Evolutionary conservation across 1,140 invertebrate genomes (phyloP).

Genomic region (Drosophila biarmipes): DNA sequence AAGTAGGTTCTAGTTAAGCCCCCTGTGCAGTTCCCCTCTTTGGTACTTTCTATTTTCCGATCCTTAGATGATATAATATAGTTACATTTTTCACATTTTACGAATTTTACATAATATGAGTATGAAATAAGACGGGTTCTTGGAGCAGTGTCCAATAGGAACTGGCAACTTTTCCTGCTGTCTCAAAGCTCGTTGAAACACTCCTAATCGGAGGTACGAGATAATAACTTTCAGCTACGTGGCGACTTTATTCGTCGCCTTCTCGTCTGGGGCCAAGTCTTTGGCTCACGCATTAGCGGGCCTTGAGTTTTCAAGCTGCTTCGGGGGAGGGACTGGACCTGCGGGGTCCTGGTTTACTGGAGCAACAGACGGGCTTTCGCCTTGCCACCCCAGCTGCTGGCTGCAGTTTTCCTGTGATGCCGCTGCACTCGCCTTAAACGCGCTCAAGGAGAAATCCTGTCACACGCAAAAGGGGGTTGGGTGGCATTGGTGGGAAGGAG

Average conservation of each 20-base stretch:
- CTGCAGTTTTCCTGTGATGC: conserved; percentile 19
- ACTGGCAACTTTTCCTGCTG: background rate
- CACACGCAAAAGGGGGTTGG: conserved; percentile 17
- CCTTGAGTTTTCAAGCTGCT: conserved; percentile 32
- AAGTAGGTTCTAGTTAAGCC: no score
- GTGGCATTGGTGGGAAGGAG: background rate
- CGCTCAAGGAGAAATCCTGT: conserved; percentile 60
- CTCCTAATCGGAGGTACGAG: conserved; percentile 22
- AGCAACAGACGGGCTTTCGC: conserved; percentile 46
- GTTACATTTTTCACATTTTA: no score
- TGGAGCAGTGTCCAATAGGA: background rate
- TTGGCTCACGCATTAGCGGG: conserved; percentile 37
- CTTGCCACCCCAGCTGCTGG: background rate
- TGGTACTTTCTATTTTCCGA: no score
- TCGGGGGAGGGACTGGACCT: background rate
- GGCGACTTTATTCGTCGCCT: conserved; percentile 20
- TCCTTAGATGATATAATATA: no score
- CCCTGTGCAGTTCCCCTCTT: no score
- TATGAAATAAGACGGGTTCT: no score
- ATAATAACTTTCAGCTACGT: conserved; percentile 15
- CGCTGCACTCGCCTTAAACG: conserved; percentile 41
- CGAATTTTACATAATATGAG: no score
- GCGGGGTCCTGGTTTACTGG: conserved; percentile 35
- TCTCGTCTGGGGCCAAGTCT: conserved; percentile 21
- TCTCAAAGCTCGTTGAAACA: background rate